phyloP scores from a whole-genome alignment of 35 echinoderm and acorn worm species.

The Ophioderma brevispina region DNA sequence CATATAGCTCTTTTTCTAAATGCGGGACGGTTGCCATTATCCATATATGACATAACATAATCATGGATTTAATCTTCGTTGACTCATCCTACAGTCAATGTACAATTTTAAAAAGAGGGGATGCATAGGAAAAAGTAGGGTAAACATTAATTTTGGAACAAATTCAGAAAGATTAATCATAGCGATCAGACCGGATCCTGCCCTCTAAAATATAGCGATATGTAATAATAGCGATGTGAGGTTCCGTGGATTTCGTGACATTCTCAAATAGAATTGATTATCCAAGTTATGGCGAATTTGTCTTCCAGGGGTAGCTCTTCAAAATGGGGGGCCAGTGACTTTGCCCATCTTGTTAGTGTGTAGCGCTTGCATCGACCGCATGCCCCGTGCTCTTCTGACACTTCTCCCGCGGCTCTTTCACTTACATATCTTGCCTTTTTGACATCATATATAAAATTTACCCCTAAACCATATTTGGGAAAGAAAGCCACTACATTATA shows the following conservation, averaged over 20 bases:
- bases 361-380: not conserved
- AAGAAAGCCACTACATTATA: not conserved
- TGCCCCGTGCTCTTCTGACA: not conserved
- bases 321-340: not conserved
- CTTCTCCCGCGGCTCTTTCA: too few species aligned
- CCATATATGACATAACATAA: not conserved
- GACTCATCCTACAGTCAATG: not conserved
- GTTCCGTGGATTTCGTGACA: too few species aligned
- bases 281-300: not conserved
- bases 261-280: not conserved
- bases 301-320: not conserved
- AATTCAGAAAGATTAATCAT: too few species aligned
- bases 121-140: too few species aligned
- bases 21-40: not conserved
- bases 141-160: too few species aligned
- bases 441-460: too few species aligned
- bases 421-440: too few species aligned
- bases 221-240: too few species aligned
- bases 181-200: too few species aligned
- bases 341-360: not conserved
- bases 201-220: too few species aligned
- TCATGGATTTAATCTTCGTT: conserved; percentile 9
- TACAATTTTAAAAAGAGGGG: too few species aligned
- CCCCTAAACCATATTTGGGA: too few species aligned
- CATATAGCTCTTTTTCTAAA: not conserved